Evolutionary conservation across 2,888 invertebrate genomes (phyloP).

Genomic region (Xestia xanthographa): DNA sequence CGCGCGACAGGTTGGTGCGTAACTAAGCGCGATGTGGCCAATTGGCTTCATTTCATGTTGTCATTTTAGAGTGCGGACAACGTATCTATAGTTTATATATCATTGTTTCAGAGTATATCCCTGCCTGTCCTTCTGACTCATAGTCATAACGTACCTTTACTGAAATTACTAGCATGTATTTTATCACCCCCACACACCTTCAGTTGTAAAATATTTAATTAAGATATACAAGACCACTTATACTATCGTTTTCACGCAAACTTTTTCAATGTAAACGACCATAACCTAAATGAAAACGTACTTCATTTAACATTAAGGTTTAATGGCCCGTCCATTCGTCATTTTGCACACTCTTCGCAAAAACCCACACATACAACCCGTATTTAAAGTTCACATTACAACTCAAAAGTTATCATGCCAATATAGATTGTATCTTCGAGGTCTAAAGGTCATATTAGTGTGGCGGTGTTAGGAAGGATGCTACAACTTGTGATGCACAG

Average conservation of each 20-base stretch:
- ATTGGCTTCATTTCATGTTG: no score
- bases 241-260: conserved; percentile 45
- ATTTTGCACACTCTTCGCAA: conserved; percentile 45
- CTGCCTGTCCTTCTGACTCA: no score
- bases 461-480: conserved; percentile 38
- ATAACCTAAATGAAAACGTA: conserved; percentile 62
- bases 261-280: conserved; percentile 52
- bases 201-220: conserved; percentile 31
- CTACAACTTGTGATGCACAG: conserved; percentile 33
- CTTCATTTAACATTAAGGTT: conserved; percentile 56
- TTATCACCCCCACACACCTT: conserved; percentile 22
- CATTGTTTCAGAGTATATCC: no score
- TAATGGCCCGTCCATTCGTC: conserved; percentile 49
- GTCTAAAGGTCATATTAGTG: not conserved
- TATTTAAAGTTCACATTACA: conserved; percentile 22
- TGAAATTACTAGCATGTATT: conserved; percentile 10
- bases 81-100: no score
- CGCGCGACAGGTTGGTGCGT: no score
- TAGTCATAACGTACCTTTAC: not conserved
- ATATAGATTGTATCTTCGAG: not conserved
- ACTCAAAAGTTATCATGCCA: not conserved
- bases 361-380: conserved; percentile 40
- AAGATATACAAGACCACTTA: conserved; percentile 15
- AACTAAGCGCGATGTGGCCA: no score
- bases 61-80: no score